Base-by-base conservation (phyloP, 2,113 vertebrate genomes). In the Pteropus alecto region DNA sequence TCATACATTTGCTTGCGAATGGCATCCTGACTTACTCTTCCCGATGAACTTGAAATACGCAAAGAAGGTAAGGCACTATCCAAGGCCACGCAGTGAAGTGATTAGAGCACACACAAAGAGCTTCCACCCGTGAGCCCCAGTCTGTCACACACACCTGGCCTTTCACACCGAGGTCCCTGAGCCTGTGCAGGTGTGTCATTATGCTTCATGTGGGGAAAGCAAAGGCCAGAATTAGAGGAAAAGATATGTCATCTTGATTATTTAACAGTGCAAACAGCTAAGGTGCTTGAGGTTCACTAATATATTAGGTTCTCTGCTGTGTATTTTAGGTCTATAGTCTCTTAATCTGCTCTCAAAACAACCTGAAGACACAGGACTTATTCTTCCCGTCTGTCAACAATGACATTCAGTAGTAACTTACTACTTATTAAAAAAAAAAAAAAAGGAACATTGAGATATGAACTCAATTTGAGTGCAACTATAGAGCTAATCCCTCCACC, bases 51-150 rank as follows among this genome's bases (percentile, higher is more conserved):
- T 86, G 65, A 67, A 65, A 7, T 33, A 26, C 2, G 5, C 70
- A n/a, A 60, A 48, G 48, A 56, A 56, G 12, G 2, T 0, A 30
- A 7, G 1, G 13, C n/a, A 26, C 35, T 1, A 3, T 22, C 13
- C 4, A 10, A 10, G 38, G 54, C 7, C 15, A 21, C 24, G 26
- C 10, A 6, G 7, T 0, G 0, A 70, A 46, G 12, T 18, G 10
- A 26, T 7, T 3, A 0, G 0, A 26, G 6, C 15, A 46, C 0
- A 19, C 0, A 15, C 5, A n/a, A 19, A 28, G 5, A 15, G 3
- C 28, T 51, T 46, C 22, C 28, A n/a, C 70, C 67, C 13, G 8
- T 26, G 46, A 86, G 35, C 38, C 56, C 33, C 48, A 18, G 24
- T 38, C 14, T 28, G 1, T 3, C 11, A 14, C 6, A 1, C 70